A percentile compares a stretch with the other conserved stretches of the same genome.
These are phyloP conservation scores for Hydrochoerus hydrochaeris DNA, from an alignment of 2,113 vertebrate genomes.

Conservation along the genomic window DNA sequence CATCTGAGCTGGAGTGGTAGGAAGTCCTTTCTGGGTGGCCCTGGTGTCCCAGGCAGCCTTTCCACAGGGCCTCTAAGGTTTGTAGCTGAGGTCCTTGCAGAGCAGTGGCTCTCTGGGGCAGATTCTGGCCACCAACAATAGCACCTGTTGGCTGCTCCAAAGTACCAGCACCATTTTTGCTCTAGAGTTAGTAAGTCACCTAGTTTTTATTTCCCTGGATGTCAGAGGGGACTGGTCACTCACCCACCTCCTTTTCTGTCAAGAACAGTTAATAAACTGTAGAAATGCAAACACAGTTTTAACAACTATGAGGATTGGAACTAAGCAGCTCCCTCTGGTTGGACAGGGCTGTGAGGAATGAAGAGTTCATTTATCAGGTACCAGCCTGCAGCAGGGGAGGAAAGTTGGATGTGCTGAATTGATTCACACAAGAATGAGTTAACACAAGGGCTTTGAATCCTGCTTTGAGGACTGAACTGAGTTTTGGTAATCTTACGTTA, in stretches of 20 bases:
- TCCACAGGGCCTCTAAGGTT: neutral
- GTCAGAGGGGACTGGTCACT: neutral
- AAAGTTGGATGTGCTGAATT: neutral
- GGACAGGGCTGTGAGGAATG: neutral
- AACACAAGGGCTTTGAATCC: neutral
- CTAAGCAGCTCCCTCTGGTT: neutral
- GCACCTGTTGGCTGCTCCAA: neutral
- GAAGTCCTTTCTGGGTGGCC: neutral
- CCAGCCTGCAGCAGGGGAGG: neutral
- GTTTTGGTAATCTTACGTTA: neutral
- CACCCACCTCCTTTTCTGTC: neutral
- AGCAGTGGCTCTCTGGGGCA: neutral
- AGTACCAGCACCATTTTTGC: neutral
- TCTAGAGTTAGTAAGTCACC: neutral
- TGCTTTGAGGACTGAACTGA: neutral
- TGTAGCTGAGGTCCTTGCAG: neutral
- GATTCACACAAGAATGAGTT: neutral
- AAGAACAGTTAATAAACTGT: neutral
- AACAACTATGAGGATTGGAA: neutral
- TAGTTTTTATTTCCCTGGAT: neutral
- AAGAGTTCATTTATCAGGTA: neutral
- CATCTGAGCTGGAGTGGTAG: neutral
- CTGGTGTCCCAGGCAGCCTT: neutral
- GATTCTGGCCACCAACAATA: neutral
- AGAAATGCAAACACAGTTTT: neutral